Evolutionary conservation across 2,888 invertebrate species (phyloP), one percentile per base, ranked within the genome.

Genomic region (Perdita meconis): DNA sequence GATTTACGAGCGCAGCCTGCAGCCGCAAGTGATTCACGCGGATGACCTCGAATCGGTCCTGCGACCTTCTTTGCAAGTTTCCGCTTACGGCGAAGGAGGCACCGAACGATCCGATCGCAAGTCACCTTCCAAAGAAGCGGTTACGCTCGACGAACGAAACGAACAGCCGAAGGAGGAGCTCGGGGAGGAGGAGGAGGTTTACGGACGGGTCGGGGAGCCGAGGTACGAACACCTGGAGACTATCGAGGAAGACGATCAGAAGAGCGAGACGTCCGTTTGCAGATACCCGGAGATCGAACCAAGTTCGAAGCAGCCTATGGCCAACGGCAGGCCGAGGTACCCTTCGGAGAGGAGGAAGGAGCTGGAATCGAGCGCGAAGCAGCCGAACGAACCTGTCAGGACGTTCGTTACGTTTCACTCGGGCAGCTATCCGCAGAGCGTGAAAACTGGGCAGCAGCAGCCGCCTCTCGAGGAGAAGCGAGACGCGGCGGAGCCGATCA

Each of bases 1-100:
- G 78, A 90, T 90, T 65, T 89, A 89, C 78, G 90, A 89, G 38
- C 86, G 87, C 8, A 81, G 85, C 13, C 68, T 89, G n/a, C 87
- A 89, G 67, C 85, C 90, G 10, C 86, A 88, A 51, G 89, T 90
- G 61, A 89, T 90, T 51, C 89, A 90, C 70, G 84, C 87, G n/a
- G 86, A 90, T 44, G 86, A 90, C 78, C 84, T 90, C n/a, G 86
- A 89, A 51, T 88, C 90, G 56, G 78, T 90, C 12, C 80, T 90
- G 1, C 84, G 85, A 50, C 88, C 90, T 36, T 74, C 80, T 5
- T 61, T 81, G 47, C 85, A 85, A 24, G 82, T 86, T 26, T 90
- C 89, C 22, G 88, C 89, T 65, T 90, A 90, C 73, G 89, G 89
- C 22, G 90, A 89, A 51, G 47, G 50, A 50, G 69, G 42, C 19